A percentile compares a stretch with the other conserved stretches of the same genome.
Evolutionary conservation across 2,113 vertebrate genomes (phyloP).

Genomic region (Silurus glanis): DNA sequence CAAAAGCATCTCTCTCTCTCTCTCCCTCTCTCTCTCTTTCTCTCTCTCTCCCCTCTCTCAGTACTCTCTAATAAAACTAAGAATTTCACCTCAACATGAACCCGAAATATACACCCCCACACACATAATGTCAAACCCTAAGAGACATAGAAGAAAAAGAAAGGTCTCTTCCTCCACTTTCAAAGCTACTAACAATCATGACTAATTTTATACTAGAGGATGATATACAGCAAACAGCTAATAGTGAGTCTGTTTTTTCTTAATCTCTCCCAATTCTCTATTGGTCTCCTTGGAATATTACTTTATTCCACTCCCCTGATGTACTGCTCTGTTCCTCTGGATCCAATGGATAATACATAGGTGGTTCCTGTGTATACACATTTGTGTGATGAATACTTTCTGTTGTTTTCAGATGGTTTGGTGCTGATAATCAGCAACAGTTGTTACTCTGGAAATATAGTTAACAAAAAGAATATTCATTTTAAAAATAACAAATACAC

Average conservation of each 20-base stretch:
- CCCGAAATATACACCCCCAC: constrained; percentile 28
- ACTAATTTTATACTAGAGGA: constrained; percentile 45
- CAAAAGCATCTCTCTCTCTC: neutral
- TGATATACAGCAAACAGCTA: constrained; percentile 56
- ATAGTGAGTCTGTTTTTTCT: neutral
- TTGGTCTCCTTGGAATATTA: neutral
- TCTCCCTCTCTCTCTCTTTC: too few species aligned
- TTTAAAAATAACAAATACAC: neutral
- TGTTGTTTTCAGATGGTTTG: neutral
- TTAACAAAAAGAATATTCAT: neutral
- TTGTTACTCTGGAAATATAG: neutral
- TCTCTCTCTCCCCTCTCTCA: neutral
- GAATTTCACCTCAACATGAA: constrained; percentile 48
- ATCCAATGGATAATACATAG: neutral
- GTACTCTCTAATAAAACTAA: constrained; percentile 44
- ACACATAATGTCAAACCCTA: neutral
- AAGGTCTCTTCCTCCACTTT: constrained; percentile 39
- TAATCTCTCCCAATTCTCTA: neutral
- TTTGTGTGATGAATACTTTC: neutral
- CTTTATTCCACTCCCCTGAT: neutral
- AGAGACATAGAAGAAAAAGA: constrained; percentile 13
- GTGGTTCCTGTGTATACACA: neutral
- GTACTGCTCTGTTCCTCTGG: neutral
- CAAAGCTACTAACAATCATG: constrained; percentile 45
- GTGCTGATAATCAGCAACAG: neutral